Base-by-base conservation (phyloP, 2,113 vertebrate genomes). In the Morone saxatilis region DNA sequence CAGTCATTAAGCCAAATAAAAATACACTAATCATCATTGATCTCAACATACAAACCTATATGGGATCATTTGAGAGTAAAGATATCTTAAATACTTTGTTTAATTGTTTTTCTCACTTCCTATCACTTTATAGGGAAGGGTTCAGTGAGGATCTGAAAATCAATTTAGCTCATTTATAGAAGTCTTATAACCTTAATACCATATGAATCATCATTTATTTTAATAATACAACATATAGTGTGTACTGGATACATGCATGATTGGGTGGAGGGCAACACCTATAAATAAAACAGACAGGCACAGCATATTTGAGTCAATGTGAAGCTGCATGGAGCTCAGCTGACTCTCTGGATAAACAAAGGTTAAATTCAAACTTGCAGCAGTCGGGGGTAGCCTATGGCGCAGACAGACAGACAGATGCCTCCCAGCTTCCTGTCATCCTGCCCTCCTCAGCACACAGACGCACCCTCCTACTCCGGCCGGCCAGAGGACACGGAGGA, bases 341-440 rank as follows among this genome's bases (percentile, higher is more conserved):
- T 11, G 57, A 67, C 54, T 40, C n/a, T 56, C 51, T 53, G 63
- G 48, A 60, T 17, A 8, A 48, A 40, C 57, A 73, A 36, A 74
- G 77, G 71, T 74, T 76, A 43, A 53, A 73, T 57, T 40, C 14
- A 54, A 51, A 72, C 38, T 40, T 76, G 69, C 83, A 72, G 80
- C 71, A 77, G 19, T 31, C 31, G 2, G 31, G 25, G 1, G 5
- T 8, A 72, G 56, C 19, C 17, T 7, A 47, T 31, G 60, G 54
- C 36, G 73, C 61, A 22, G 61, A 50, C 61, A 20, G 56, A 56
- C 54, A 25, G 38, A 51, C 65, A 19, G 31, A 72, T 86, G 43
- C 71, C 53, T 56, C 19, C 41, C 0, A 0, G 78, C 84, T 83
- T 84, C 77, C 80, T 85, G 79, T 57, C 72, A 4, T 3, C 4